Evolutionary conservation across 2,797 vertebrate genomes (phyloP), one percentile per base, ranked within the genome.

Genomic region (Halcyon smyrnensis): DNA sequence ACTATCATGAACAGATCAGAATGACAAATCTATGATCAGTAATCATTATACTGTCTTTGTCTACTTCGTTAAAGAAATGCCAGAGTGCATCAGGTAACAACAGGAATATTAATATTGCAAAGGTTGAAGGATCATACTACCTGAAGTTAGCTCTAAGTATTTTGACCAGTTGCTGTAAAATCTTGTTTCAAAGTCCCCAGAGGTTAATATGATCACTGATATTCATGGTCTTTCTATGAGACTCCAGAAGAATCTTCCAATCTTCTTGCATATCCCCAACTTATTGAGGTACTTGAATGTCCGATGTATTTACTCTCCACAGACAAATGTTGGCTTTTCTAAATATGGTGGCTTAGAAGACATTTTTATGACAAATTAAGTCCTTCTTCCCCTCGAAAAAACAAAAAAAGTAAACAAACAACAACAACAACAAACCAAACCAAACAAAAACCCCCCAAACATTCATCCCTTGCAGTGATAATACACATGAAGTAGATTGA

Each of bases 401-500:
- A 18, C 43, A 43, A 43, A 43, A 43, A 8, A 43, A 18, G 17
- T 17, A 43, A 43, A 43, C 6, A 43, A 43, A 43, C 17, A 43
- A 17, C 41, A 41, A 41, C 15, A 43, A 43, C 16, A 17, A 73
- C 20, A 50, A 28, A 53, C 9, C 15, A 34, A 17, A 54, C 28
- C 16, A 41, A 63, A 28, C 57, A 62, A 75, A 78, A 28, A 32
- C 18, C 4, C 30, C 30, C 53, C 77, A 77, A 5, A 53, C 15
- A 50, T 50, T 39, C 28, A 62, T 43, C 7, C 10, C 50, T 84
- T 84, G 74, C 36, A 43, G 77, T 80, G 57, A 74, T 91, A 93
- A 90, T 95, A 79, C 83, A 90, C 84, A 94, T 84, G 48, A 91
- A 96, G 95, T 78, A 96, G 95, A 95, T 91, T 95, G 95, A 80